Evolutionary conservation across 2,888 invertebrate species (phyloP).

Genomic region (Acanthosepion pharaonis): DNA sequence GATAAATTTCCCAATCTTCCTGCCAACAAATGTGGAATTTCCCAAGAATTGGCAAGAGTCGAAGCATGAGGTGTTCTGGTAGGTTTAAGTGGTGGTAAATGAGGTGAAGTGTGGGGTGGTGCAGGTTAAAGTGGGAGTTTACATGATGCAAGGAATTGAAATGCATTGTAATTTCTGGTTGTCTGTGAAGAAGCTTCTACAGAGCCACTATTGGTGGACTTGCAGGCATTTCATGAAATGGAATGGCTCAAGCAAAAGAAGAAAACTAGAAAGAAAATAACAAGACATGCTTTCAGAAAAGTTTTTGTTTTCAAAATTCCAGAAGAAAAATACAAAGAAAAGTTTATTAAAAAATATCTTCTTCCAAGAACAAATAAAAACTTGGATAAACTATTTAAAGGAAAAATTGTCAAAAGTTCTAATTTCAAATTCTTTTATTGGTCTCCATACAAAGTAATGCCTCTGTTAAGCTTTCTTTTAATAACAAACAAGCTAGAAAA

Average conservation of each 20-base stretch:
- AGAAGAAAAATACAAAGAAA: too few relatives aligned
- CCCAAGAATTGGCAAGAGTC: not conserved
- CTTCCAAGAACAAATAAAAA: too few relatives aligned
- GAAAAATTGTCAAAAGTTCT: too few relatives aligned
- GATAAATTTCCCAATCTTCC: conserved; percentile 4
- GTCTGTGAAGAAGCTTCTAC: not conserved
- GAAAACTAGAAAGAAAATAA: not conserved
- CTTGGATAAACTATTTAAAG: too few relatives aligned
- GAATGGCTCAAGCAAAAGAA: not conserved
- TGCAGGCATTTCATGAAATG: not conserved
- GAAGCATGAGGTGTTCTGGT: not conserved
- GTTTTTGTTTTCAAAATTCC: too few relatives aligned
- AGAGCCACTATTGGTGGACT: not conserved
- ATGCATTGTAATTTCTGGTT: conserved; percentile 20
- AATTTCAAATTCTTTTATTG: too few relatives aligned
- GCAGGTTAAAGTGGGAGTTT: not conserved
- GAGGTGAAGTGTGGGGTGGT: not conserved
- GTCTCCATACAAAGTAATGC: too few relatives aligned
- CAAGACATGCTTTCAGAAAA: too few relatives aligned
- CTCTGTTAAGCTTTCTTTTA: too few relatives aligned
- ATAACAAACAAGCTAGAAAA: too few relatives aligned
- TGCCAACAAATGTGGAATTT: conserved; percentile 1
- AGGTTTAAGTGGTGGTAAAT: not conserved
- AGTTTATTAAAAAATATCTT: too few relatives aligned
- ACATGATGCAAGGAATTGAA: not conserved